These are phyloP conservation scores for Myrmecobius fasciatus DNA, from an alignment of 2,113 vertebrate species.

Conservation along the genomic window DNA sequence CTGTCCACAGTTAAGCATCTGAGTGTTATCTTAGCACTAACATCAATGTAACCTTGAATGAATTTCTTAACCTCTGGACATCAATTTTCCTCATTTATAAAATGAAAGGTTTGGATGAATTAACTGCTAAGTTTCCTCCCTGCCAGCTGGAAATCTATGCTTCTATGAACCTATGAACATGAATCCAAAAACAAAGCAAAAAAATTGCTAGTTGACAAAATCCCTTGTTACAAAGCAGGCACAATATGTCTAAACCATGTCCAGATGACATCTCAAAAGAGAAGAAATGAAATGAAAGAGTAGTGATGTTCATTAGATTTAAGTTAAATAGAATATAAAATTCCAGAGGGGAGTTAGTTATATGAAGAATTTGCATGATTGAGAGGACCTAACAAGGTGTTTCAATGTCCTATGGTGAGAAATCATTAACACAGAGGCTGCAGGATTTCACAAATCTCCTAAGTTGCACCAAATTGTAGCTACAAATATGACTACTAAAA, in stretches of 20 bases:
- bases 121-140: background rate
- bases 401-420: background rate
- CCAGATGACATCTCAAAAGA: background rate
- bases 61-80: background rate
- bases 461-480: conserved; percentile 19
- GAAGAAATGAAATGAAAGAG: conserved; percentile 22
- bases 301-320: conserved; percentile 7
- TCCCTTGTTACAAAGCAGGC: background rate
- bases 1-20: background rate
- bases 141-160: background rate
- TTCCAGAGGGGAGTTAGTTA: conserved; percentile 1
- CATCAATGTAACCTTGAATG: background rate
- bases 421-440: conserved; percentile 12
- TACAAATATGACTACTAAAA: conserved; percentile 36
- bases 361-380: conserved; percentile 19
- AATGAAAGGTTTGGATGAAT: background rate
- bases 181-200: background rate
- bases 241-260: background rate
- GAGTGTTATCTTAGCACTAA: background rate
- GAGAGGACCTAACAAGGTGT: background rate
- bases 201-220: background rate
- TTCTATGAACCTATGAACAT: background rate
- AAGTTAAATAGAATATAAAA: background rate
- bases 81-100: background rate
- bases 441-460: background rate